Evolutionary conservation across 2,113 vertebrate genomes (phyloP).

Genomic region (Gallinago paraguaiae): DNA sequence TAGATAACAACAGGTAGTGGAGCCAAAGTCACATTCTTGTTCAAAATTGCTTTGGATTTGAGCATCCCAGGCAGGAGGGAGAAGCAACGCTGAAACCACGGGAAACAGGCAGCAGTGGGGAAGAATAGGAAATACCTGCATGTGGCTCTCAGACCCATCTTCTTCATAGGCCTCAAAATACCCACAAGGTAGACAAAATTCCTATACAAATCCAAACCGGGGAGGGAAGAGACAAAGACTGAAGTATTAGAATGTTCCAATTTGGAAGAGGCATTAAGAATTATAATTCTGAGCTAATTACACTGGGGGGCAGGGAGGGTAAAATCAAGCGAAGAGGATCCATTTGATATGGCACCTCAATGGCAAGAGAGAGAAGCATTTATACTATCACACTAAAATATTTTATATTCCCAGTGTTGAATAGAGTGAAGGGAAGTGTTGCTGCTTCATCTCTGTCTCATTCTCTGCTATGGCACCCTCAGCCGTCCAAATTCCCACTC

Average conservation of each 20-base stretch:
- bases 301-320: accelerated
- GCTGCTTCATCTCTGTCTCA: neutral
- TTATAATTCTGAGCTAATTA: neutral
- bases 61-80: neutral
- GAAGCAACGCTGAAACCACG: neutral
- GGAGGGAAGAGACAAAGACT: neutral
- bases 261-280: neutral
- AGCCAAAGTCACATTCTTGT: neutral
- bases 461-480: neutral
- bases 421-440: neutral
- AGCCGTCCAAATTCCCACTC: slow-evolving; percentile 4
- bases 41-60: neutral
- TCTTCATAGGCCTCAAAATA: neutral
- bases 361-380: neutral
- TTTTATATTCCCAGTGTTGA: neutral
- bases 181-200: neutral
- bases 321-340: neutral
- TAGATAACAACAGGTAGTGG: neutral
- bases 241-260: neutral
- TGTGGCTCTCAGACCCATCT: neutral
- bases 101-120: neutral
- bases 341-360: neutral
- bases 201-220: neutral
- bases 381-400: neutral
- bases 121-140: neutral